A percentile compares a stretch with the other conserved stretches of the same genome.
Evolutionary conservation across 2,888 invertebrate genomes (phyloP).

Genomic region (Campoplex nolae): DNA sequence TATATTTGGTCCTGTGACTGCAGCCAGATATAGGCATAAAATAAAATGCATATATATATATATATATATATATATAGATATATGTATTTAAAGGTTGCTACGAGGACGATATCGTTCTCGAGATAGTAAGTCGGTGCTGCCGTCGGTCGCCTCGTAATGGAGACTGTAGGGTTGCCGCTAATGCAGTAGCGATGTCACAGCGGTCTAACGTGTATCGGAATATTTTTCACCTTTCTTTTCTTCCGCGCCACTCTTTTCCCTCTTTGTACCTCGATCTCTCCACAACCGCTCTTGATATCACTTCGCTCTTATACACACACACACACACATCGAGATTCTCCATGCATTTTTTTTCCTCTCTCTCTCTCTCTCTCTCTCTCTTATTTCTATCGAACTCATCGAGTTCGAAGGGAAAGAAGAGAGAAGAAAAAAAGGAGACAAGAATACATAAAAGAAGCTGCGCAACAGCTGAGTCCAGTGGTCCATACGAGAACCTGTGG

Average conservation of each 20-base stretch:
- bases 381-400: conserved; percentile 35
- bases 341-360: background rate
- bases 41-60: conserved; percentile 18
- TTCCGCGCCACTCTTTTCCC: conserved; percentile 62
- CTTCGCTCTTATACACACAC: conserved; percentile 56
- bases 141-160: conserved; percentile 79
- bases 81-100: conserved; percentile 75
- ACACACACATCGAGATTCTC: conserved; percentile 61
- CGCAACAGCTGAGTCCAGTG: conserved; percentile 22
- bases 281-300: conserved; percentile 69
- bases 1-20: conserved; percentile 78
- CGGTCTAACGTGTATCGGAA: conserved; percentile 72
- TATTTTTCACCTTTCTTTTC: conserved; percentile 66
- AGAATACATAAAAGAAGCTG: conserved; percentile 22
- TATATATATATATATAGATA: conserved; percentile 4
- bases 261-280: conserved; percentile 61
- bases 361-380: background rate
- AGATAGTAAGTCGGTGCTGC: conserved; percentile 78
- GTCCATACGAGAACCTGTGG: conserved; percentile 62
- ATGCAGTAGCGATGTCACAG: conserved; percentile 84
- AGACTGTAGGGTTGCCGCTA: conserved; percentile 84
- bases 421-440: conserved; percentile 10
- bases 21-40: conserved; percentile 73
- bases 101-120: conserved; percentile 79
- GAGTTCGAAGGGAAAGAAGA: conserved; percentile 8